These are phyloP conservation scores for Ceratitis capitata DNA, from an alignment of 1,140 invertebrate genomes.

Conservation along the genomic window DNA sequence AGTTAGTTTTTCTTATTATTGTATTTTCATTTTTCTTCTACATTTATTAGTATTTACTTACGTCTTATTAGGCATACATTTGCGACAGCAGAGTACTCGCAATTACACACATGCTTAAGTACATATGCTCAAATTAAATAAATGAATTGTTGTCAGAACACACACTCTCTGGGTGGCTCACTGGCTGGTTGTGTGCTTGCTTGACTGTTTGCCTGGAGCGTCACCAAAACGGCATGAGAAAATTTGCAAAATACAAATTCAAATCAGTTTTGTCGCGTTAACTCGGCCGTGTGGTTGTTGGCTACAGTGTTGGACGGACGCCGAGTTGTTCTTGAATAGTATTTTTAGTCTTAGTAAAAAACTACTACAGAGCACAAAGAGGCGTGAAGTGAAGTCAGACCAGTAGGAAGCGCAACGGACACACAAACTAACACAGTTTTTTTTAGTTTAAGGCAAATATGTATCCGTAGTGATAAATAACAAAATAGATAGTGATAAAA, in stretches of 20 bases:
- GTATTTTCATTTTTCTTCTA: background rate
- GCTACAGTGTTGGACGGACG: background rate
- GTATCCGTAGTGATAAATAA: background rate
- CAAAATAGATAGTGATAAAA: background rate
- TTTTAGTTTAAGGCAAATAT: background rate
- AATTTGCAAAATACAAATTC: background rate
- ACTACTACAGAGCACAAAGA: background rate
- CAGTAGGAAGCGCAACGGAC: background rate
- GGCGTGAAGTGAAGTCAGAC: background rate
- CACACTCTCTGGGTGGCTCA: too few species aligned
- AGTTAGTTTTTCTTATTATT: background rate
- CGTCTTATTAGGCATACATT: background rate
- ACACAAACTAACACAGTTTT: background rate
- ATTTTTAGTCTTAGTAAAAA: background rate
- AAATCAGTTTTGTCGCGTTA: constrained; percentile 37
- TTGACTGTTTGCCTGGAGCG: background rate
- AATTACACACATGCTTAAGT: background rate
- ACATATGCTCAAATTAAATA: too few species aligned
- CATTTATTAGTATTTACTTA: background rate
- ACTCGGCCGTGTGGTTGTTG: constrained; percentile 27
- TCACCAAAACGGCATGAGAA: background rate
- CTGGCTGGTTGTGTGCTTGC: too few species aligned
- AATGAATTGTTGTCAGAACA: background rate
- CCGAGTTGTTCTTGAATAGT: background rate
- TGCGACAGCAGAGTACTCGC: background rate